Evolutionary conservation across 2,888 invertebrate species (phyloP).

Genomic region (Andrena minutula): DNA sequence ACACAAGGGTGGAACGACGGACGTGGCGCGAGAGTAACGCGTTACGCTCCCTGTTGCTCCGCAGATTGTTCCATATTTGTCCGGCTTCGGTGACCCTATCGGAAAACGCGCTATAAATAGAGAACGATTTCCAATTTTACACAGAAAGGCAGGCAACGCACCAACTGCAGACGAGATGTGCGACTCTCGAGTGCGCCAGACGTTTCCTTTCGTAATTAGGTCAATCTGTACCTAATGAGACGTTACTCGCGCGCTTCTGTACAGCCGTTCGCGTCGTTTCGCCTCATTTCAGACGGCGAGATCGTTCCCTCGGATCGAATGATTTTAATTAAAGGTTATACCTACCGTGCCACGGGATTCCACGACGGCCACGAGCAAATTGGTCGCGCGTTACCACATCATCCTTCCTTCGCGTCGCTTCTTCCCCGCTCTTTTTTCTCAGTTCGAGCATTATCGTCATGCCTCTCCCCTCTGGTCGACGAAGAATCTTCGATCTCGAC

Average conservation of each 20-base stretch:
- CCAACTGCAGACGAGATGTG: slow-evolving; percentile 60
- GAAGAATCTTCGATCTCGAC: too few species aligned
- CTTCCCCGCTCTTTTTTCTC: not conserved
- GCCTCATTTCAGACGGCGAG: slow-evolving; percentile 64
- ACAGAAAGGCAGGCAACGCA: slow-evolving; percentile 68
- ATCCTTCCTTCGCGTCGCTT: slow-evolving; percentile 9
- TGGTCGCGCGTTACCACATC: not conserved
- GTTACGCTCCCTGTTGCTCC: slow-evolving; percentile 39
- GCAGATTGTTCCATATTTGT: slow-evolving; percentile 56
- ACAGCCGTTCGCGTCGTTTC: slow-evolving; percentile 67
- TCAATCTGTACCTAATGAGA: slow-evolving; percentile 80
- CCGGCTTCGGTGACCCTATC: slow-evolving; percentile 61
- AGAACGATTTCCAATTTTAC: slow-evolving; percentile 68
- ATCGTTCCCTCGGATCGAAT: slow-evolving; percentile 52
- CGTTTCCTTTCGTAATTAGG: slow-evolving; percentile 80
- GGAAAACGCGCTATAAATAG: slow-evolving; percentile 61
- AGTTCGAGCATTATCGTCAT: not conserved
- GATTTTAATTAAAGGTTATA: slow-evolving; percentile 67
- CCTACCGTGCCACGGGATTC: slow-evolving; percentile 24
- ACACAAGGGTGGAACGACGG: not conserved
- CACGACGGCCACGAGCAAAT: slow-evolving; percentile 2
- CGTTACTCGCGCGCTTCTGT: slow-evolving; percentile 74
- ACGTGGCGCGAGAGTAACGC: not conserved
- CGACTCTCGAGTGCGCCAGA: slow-evolving; percentile 70
- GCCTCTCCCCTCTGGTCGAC: too few species aligned